phyloP scores from a whole-genome alignment of 2,113 vertebrate species.

The Lathamus discolor region DNA sequence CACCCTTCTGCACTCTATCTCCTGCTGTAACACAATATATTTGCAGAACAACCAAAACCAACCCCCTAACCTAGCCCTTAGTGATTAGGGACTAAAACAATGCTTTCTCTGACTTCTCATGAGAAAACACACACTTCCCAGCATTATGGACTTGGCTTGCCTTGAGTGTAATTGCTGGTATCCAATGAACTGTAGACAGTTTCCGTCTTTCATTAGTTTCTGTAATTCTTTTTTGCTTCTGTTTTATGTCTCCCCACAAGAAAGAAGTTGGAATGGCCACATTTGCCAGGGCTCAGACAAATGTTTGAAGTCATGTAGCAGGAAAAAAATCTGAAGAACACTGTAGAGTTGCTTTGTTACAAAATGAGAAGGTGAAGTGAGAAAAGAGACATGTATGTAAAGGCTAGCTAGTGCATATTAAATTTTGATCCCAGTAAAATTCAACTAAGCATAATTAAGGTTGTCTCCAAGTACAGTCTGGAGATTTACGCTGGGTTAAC shows the following conservation, averaged over 20 bases:
- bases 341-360: background rate
- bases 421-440: background rate
- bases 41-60: constrained; percentile 56
- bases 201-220: constrained; percentile 2
- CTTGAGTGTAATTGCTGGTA: constrained; percentile 24
- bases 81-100: constrained; percentile 39
- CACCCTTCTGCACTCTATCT: constrained; percentile 41
- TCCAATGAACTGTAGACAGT: constrained; percentile 44
- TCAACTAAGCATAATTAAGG: background rate
- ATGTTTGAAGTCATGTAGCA: background rate
- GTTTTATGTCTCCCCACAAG: background rate
- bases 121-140: constrained; percentile 48
- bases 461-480: background rate
- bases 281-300: background rate
- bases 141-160: background rate
- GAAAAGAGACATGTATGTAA: background rate
- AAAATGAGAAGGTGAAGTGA: background rate
- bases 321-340: background rate
- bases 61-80: constrained; percentile 18
- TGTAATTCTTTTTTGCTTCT: background rate
- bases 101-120: constrained; percentile 32
- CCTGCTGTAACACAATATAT: constrained; percentile 35
- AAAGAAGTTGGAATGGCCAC: background rate
- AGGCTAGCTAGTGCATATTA: background rate
- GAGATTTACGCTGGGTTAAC: background rate